phyloP scores from a whole-genome alignment of 2,888 invertebrate genomes.

The Drosophila falleni region DNA sequence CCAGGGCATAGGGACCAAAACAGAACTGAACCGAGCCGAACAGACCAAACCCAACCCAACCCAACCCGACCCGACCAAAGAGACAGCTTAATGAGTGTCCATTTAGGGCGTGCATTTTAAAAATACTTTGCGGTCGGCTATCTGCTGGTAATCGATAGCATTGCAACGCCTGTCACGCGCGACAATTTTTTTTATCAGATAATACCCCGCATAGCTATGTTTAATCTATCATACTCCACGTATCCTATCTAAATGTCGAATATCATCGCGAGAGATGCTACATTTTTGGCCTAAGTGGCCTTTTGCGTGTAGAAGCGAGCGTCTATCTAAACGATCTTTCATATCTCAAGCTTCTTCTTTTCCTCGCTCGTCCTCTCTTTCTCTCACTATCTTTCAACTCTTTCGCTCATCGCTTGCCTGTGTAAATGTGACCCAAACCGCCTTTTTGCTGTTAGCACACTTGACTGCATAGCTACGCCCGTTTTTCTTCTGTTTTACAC shows the following conservation, averaged over 20 bases:
- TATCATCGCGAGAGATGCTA: constrained; percentile 56
- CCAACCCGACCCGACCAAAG: neutral
- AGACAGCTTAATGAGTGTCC: constrained; percentile 65
- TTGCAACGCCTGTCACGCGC: constrained; percentile 77
- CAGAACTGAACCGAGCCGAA: neutral
- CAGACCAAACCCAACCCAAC: constrained; percentile 1
- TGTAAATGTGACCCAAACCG: constrained; percentile 36
- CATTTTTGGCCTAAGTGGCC: constrained; percentile 81
- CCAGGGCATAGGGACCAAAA: constrained; percentile 7
- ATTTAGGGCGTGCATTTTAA: constrained; percentile 72
- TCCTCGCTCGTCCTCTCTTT: neutral
- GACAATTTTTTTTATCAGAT: constrained; percentile 69
- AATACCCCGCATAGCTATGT: constrained; percentile 38
- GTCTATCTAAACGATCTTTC: constrained; percentile 58
- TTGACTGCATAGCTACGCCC: constrained; percentile 38
- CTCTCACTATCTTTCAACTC: constrained; percentile 14
- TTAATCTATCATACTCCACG: constrained; percentile 52
- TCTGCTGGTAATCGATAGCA: constrained; percentile 70
- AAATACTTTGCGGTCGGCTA: constrained; percentile 53
- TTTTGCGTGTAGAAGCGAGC: constrained; percentile 66
- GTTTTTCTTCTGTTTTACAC: constrained; percentile 24
- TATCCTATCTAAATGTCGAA: constrained; percentile 49
- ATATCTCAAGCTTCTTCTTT: constrained; percentile 34
- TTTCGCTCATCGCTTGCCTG: constrained; percentile 21
- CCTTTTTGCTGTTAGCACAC: constrained; percentile 55